phyloP scores from a whole-genome alignment of 2,797 vertebrate genomes.

The Neosilurus hyrtlii region DNA sequence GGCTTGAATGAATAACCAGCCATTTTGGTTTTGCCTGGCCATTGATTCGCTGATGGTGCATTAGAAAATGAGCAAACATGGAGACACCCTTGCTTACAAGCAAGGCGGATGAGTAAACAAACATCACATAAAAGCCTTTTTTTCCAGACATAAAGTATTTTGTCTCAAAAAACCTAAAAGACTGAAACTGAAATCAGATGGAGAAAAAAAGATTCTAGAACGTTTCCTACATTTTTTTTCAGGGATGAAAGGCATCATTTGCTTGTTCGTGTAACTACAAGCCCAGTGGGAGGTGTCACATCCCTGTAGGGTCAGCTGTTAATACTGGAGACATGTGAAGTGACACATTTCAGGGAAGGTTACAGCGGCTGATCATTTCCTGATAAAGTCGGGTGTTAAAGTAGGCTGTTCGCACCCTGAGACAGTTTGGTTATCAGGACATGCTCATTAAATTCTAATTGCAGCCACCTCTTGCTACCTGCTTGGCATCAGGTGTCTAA shows the following conservation, averaged over 20 bases:
- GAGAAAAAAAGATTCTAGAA: not conserved
- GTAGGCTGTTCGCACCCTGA: slow-evolving; percentile 29
- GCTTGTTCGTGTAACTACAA: not conserved
- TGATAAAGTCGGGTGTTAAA: slow-evolving; percentile 42
- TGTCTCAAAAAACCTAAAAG: not conserved
- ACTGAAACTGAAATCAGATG: not conserved
- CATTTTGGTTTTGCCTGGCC: no score
- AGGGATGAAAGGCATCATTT: not conserved
- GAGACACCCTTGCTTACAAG: no score
- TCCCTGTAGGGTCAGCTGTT: slow-evolving; percentile 26
- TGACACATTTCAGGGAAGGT: slow-evolving; percentile 10
- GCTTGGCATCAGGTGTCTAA: not conserved
- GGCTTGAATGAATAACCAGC: no score
- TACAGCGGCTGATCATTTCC: slow-evolving; percentile 25
- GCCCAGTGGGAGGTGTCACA: slow-evolving; percentile 17
- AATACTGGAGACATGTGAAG: not conserved
- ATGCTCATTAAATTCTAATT: slow-evolving; percentile 42
- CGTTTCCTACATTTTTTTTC: not conserved
- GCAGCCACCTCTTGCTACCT: slow-evolving; percentile 30
- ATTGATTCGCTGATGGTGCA: no score
- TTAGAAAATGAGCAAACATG: no score
- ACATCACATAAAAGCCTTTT: no score
- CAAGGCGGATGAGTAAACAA: no score
- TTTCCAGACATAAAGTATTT: no score
- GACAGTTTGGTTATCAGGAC: slow-evolving; percentile 30